A percentile compares a stretch with the other conserved stretches of the same genome.
These are phyloP conservation scores for Microhierax caerulescens DNA, from an alignment of 2,797 vertebrate species.

Conservation along the genomic window DNA sequence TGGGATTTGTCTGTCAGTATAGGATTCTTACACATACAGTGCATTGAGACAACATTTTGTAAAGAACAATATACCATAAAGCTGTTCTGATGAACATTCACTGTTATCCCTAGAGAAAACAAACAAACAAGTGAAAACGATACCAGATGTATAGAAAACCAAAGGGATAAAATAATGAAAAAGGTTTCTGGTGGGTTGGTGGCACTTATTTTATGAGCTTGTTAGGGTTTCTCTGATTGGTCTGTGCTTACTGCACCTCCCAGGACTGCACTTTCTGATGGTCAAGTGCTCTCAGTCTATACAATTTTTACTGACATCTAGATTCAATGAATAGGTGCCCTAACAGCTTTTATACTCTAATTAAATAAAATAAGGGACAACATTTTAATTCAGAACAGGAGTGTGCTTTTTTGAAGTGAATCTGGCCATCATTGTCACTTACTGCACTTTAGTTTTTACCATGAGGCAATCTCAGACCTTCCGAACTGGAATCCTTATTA, in stretches of 20 bases:
- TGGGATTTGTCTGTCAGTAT: not conserved
- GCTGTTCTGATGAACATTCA: not conserved
- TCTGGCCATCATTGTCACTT: not conserved
- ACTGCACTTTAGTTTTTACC: not conserved
- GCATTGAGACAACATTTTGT: not conserved
- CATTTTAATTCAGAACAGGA: not conserved
- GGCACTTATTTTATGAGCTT: not conserved
- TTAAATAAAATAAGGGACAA: not conserved
- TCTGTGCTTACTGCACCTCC: not conserved
- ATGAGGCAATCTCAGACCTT: not conserved
- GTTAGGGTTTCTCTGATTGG: not conserved
- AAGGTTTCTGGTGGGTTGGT: not conserved
- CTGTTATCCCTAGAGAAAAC: not conserved
- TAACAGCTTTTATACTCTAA: not conserved
- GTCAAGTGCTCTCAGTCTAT: not conserved
- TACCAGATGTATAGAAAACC: not conserved
- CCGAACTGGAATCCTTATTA: not conserved
- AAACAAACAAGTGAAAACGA: not conserved
- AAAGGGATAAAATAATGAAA: not conserved
- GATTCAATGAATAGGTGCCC: not conserved
- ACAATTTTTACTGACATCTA: not conserved
- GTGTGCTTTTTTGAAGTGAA: not conserved
- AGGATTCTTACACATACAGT: not conserved
- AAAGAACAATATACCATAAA: not conserved
- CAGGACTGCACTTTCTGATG: not conserved